Base-by-base conservation (phyloP, 2,888 invertebrate species). In the Drosophila merina region DNA sequence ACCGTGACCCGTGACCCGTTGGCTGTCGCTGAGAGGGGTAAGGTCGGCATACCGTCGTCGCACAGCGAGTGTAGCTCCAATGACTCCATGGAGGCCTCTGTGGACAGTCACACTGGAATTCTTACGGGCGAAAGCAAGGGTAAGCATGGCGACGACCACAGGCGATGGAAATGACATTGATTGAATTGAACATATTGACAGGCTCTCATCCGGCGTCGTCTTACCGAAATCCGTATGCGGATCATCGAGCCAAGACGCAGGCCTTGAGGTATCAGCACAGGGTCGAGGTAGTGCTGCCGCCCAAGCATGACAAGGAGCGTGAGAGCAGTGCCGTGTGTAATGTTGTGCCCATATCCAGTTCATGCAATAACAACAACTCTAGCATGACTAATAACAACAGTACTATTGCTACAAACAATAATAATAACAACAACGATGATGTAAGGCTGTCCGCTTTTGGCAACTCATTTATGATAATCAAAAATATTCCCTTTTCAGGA, bases 191-290 rank as follows among this genome's bases (percentile, higher is more conserved):
- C 40, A 28, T 60, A 25, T 60, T 60, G 36, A 57, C 45, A 57
- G 20, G 45, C 67, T 73, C 69, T 50, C 75, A 79, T 50, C 82
- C 89, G 68, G 71, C 75, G 26, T 75, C 90, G 54, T 82, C 92
- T 14, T 91, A 95, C 63, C 92, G 94, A 73, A 95, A 94, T 92
- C 94, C 95, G 20, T 94, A 93, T 92, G 94, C 95, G 72, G 95
- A 95, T 90, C 91, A 92, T 90, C 92, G 84, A 56, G 80, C 79
- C 55, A 87, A 74, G 58, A 77, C 73, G 45, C 86, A 79, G 60
- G 80, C 85, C 66, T 88, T 89, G 52, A 88, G 88, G 44, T 81
- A 81, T 50, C 78, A 72, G 28, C 80, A 75, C 38, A 90, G 89
- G 75, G 82, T 89, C 36, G 86, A 86, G 30, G 66, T 86, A 25